phyloP scores from a whole-genome alignment of 1,140 invertebrate species.

The Batillaria attramentaria region DNA sequence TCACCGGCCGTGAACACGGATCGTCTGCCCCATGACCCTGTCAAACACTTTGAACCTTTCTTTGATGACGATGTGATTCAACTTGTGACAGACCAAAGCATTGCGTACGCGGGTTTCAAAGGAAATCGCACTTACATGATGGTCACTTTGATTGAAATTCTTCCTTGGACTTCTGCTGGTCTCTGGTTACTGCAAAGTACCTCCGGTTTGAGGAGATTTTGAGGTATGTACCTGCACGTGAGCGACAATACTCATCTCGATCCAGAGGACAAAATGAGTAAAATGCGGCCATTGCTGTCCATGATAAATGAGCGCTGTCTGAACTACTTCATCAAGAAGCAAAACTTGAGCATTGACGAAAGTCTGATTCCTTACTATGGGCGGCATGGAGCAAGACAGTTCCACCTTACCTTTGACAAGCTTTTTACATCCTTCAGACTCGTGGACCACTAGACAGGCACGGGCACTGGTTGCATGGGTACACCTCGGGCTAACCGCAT shows the following conservation, averaged over 20 bases:
- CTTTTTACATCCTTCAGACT: conserved; percentile 7
- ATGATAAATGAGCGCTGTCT: background rate
- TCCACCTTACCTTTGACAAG: conserved; percentile 15
- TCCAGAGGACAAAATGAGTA: background rate
- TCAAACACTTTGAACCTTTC: too few species aligned
- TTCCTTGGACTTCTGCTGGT: too few species aligned
- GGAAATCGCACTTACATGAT: too few species aligned
- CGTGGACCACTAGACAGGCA: background rate
- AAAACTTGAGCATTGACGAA: conserved; percentile 5
- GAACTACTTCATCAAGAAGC: background rate
- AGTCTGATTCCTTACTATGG: conserved; percentile 15
- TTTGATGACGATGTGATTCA: too few species aligned
- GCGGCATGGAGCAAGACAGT: conserved; percentile 1
- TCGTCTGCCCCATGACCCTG: too few species aligned
- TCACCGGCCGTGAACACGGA: too few species aligned
- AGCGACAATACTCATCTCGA: conserved; percentile 1
- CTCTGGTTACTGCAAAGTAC: too few species aligned
- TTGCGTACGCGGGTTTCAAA: too few species aligned
- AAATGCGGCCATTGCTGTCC: background rate
- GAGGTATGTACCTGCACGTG: too few species aligned
- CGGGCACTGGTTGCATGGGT: conserved; percentile 6
- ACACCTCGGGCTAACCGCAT: background rate
- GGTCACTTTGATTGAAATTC: too few species aligned
- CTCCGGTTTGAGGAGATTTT: too few species aligned
- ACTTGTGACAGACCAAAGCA: too few species aligned